phyloP scores from a whole-genome alignment of 1,140 invertebrate species.

The Brachionus calyciflorus region DNA sequence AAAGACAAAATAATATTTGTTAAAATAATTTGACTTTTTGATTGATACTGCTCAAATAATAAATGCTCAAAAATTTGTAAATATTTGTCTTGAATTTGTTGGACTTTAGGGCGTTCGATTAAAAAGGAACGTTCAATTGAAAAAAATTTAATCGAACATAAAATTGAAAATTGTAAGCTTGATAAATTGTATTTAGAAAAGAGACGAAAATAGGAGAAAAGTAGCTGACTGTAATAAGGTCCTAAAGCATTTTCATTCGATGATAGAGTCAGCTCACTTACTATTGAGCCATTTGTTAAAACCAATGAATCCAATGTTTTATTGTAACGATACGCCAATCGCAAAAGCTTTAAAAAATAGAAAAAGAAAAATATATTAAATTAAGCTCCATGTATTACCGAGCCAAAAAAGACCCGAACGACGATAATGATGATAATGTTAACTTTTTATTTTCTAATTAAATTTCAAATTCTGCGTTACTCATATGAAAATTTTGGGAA shows the following conservation, averaged over 20 bases:
- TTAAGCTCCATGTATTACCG: too few relatives aligned
- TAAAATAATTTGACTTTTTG: background rate
- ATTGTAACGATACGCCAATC: conserved; percentile 45
- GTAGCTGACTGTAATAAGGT: background rate
- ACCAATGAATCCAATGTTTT: background rate
- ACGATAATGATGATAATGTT: too few relatives aligned
- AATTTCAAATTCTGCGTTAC: too few relatives aligned
- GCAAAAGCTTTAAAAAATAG: background rate
- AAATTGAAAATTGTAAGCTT: conserved; percentile 17
- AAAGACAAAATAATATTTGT: conserved; percentile 6
- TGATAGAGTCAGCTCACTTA: conserved; percentile 15
- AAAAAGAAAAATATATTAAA: too few relatives aligned
- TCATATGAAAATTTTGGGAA: too few relatives aligned
- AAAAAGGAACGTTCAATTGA: conserved; percentile 13
- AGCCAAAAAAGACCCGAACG: too few relatives aligned
- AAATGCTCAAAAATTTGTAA: background rate
- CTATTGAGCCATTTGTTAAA: conserved; percentile 7
- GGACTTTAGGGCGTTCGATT: conserved; percentile 26
- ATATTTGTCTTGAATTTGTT: conserved; percentile 16
- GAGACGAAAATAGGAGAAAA: background rate
- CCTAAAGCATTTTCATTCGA: background rate
- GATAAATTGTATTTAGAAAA: conserved; percentile 19
- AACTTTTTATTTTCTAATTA: background rate
- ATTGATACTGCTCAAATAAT: conserved; percentile 12
- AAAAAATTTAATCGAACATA: conserved; percentile 34